Evolutionary conservation across 2,888 invertebrate genomes (phyloP), one percentile per base, ranked within the genome.

Genomic region (Xestoiulus laeticollis): DNA sequence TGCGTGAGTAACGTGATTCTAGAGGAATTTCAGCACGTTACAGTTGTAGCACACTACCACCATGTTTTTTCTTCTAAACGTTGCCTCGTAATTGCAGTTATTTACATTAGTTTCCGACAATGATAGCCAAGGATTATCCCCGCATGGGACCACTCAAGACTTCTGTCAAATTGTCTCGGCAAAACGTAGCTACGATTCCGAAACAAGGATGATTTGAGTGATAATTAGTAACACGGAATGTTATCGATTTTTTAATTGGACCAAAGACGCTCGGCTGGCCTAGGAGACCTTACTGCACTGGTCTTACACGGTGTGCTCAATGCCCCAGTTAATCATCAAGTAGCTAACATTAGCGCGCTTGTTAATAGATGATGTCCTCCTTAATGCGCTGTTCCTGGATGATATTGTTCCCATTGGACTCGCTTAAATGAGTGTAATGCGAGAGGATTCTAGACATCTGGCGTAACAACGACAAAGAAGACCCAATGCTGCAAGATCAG

Each of bases 251-350:
- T 59, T 59, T 59, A 59, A 59, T 59, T 59, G 59, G 59, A n/a
- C 48, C 14, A 48, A 48, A 48, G 48, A 48, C 48, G 48, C 48
- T 48, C 48, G 48, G 0, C 59, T 59, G n/a, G n/a, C 59, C 16
- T 59, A 6, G n/a, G 59, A 59, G 59, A 59, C 59, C n/a, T 8
- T 59, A n/a, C 59, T 59, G n/a, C 1, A n/a, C 6, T 59, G 59
- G 5, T 8, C 38, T 0, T 38, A 38, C n/a, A 16, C 8, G 59
- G 16, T 59, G 59, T 59, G n/a, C 59, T 19, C 59, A 59, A n/a
- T 59, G 59, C 59, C 59, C 59, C 59, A 59, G 59, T 59, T 59
- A 59, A 59, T 59, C 59, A 59, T n/a, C 59, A 59, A n/a, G 59
- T 6, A 59, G 59, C 59, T 59, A n/a, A n/a, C 59, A 59, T 59